Conservation (phyloP, 2,888 invertebrate species). For the Blastobasis lacticolella region DNA sequence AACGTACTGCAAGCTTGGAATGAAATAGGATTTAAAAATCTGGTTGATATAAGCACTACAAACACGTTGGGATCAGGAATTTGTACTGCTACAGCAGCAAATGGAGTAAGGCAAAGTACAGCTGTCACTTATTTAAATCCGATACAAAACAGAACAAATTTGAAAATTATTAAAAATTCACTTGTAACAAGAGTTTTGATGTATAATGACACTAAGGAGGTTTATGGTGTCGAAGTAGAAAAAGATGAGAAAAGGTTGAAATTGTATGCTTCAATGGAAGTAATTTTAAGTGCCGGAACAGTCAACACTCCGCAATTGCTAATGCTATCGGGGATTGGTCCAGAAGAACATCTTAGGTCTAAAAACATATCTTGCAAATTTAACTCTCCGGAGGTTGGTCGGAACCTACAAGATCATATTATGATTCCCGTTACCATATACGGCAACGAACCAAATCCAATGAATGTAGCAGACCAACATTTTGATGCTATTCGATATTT, state of each 20-base stretch:
- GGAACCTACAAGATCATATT: constrained; percentile 69
- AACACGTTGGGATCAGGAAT: constrained; percentile 61
- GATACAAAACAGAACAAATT: constrained; percentile 30
- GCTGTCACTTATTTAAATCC: constrained; percentile 55
- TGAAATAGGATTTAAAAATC: constrained; percentile 50
- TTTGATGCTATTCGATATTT: constrained; percentile 61
- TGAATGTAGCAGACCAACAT: constrained; percentile 22
- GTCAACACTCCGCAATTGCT: constrained; percentile 66
- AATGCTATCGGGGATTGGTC: constrained; percentile 69
- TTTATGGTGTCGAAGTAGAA: constrained; percentile 47
- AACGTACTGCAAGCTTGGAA: constrained; percentile 44
- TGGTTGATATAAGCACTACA: constrained; percentile 55
- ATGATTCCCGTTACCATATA: constrained; percentile 41
- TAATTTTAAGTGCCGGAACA: constrained; percentile 64
- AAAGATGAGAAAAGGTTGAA: constrained; percentile 18
- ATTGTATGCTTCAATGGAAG: constrained; percentile 47
- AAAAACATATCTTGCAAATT: constrained; percentile 41
- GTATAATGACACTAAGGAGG: constrained; percentile 37
- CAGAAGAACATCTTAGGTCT: constrained; percentile 37
- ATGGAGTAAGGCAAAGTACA: constrained; percentile 60
- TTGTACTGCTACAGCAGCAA: constrained; percentile 52
- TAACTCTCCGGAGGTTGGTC: constrained; percentile 57
- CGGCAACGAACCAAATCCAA: constrained; percentile 30
- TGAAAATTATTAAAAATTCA: constrained; percentile 55
- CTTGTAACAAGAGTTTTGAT: constrained; percentile 64